Percentiles rank a stretch among this genome's conserved stretches.
These are phyloP conservation scores for Fregata magnificens DNA, from an alignment of 2,113 vertebrate genomes.

Conservation along the genomic window DNA sequence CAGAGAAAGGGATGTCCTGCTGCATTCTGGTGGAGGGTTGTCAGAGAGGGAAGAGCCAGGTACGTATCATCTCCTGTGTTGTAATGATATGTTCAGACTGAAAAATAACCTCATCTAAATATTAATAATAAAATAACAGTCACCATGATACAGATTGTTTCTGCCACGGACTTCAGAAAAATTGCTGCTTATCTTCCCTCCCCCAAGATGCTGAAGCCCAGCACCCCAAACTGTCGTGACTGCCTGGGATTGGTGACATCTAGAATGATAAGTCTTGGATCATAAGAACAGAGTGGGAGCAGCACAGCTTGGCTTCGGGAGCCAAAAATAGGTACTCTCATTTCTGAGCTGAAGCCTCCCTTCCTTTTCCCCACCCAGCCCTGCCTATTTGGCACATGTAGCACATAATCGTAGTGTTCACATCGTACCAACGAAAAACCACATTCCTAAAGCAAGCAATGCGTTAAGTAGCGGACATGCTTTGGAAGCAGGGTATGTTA, in stretches of 20 bases:
- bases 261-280: conserved; percentile 7
- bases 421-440: not conserved
- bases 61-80: not conserved
- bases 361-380: conserved; percentile 20
- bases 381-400: conserved; percentile 41
- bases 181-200: not conserved
- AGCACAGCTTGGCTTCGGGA: not conserved
- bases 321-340: conserved; percentile 66
- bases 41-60: not conserved
- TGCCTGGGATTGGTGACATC: conserved; percentile 7
- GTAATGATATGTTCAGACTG: not conserved
- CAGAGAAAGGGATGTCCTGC: not conserved
- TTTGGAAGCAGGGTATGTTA: not conserved
- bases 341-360: conserved; percentile 49
- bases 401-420: not conserved
- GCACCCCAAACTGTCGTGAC: not conserved
- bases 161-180: not conserved
- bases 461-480: not conserved
- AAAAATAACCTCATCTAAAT: not conserved
- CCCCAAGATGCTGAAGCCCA: not conserved
- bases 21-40: not conserved
- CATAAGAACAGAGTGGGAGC: conserved; percentile 26
- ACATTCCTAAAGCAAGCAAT: conserved; percentile 4
- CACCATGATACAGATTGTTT: not conserved
- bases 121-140: not conserved